Evolutionary conservation across 2,113 vertebrate genomes (phyloP), one percentile per base, ranked within the genome.

Genomic region (Catagonus wagneri): DNA sequence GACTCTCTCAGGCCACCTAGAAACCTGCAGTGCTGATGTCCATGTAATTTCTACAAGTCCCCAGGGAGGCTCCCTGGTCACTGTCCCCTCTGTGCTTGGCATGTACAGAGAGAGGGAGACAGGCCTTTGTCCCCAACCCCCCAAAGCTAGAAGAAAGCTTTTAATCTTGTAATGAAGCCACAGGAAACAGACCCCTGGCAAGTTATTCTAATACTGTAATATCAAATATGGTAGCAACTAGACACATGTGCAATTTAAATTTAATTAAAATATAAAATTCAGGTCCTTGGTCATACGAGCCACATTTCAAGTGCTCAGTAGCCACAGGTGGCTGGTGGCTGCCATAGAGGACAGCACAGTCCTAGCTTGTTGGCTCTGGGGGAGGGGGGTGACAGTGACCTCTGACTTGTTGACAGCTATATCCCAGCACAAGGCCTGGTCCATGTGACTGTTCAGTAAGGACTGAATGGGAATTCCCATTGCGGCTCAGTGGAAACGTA

Each of bases 111-210:
- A 76, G 8, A 69, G 22, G 19, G 13, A n/a, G 39, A n/a, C 60
- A 60, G 54, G 60, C 36, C 66, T 90, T 52, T 74, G n/a, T 32
- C 52, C 29, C n/a, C 27, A 29, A 44, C 44, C 44, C 44, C 44
- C 17, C n/a, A 61, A 93, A 72, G 58, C 34, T n/a, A 80, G 20
- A 90, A 16, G 20, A 87, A 36, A n/a, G 27, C 13, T 34, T 88
- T 71, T 7, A 44, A 63, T 44, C 8, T 50, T 27, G 36, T 13
- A 32, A 65, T 0, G 1, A 83, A 86, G 17, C 54, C 76, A 80
- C 50, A 75, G n/a, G 78, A 75, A 91, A 44, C 63, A 95, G 76
- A 39, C 32, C 61, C n/a, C 54, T n/a, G 44, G n/a, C 50, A 60
- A 85, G 56, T 61, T 65, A 29, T 56, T 54, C 39, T 65, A 12